Base-by-base conservation (phyloP, 2,113 vertebrate genomes). In the Murina feae region DNA sequence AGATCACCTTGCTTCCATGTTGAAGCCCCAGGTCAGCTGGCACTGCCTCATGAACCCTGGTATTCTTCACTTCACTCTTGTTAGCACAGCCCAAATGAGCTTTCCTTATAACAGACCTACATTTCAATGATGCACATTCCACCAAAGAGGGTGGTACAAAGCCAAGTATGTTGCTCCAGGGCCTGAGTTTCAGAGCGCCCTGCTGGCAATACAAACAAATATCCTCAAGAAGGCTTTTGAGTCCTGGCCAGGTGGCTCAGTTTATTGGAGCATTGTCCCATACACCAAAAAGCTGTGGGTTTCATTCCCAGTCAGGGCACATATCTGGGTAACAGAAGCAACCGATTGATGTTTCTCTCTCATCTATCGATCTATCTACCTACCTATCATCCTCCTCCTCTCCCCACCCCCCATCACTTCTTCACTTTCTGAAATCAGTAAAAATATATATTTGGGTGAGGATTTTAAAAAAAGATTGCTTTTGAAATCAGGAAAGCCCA, bases 21-120 rank as follows among this genome's bases (percentile, higher is more conserved):
- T 4, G 16, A 11, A 35, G 23, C 55, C 30, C 9, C 0, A 44
- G 30, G 49, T 23, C 63, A 20, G 12, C 3, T 0, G 0, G 55
- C 4, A 9, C 51, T 30, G 17, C 2, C 1, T 28, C 47, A 5
- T 8, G 35, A 69, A 5, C 1, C 12, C 68, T 14, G 60, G 16
- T 44, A 21, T 30, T 63, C 44, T 28, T 13, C 30, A 39, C 10
- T 10, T 76, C 51, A 20, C 17, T 39, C 21, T 3, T 65, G 53
- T 49, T 30, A 51, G 18, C 60, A 18, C 39, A 44, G 35, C 66
- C 39, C 12, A 51, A 58, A 20, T 7, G 30, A 53, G 49, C 35
- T 47, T 75, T 49, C n/a, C 78, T 39, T 39, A 47, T 75, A 87
- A 63, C 47, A 63, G 6, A 63, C 8, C 32, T 35, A 30, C 30